phyloP scores from a whole-genome alignment of 2,113 vertebrate genomes.

The Galbula dea region DNA sequence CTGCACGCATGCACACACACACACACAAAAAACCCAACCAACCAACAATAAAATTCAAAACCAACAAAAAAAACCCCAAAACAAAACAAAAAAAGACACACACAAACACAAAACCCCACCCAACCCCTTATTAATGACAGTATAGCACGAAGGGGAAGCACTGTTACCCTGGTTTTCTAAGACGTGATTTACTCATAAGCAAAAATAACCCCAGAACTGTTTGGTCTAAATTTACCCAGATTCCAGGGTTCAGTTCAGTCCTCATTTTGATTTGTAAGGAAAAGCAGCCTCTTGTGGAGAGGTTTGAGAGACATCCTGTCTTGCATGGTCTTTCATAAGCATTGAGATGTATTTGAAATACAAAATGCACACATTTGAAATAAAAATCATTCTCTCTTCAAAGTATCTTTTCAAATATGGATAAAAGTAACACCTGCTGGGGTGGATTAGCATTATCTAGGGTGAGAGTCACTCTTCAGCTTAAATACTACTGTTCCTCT shows the following conservation, averaged over 20 bases:
- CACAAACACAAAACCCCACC: background rate
- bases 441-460: constrained; percentile 18
- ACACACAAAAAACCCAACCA: too few species aligned
- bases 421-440: constrained; percentile 9
- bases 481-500: background rate
- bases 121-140: background rate
- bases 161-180: background rate
- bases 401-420: background rate
- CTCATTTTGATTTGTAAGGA: background rate
- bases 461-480: background rate
- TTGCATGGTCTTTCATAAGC: background rate
- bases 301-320: background rate
- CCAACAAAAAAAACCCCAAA: too few species aligned
- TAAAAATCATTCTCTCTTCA: constrained; percentile 5
- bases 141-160: background rate
- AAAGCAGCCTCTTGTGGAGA: background rate
- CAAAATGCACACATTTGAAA: background rate
- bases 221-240: background rate
- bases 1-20: too few species aligned
- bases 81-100: too few species aligned
- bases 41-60: too few species aligned
- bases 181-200: background rate
- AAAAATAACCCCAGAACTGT: background rate
- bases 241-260: background rate
- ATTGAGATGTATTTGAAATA: background rate